Base-by-base conservation (phyloP, 30 jellyfish, hydroid and myxozoan genomes). In the Hydractinia echinata region DNA sequence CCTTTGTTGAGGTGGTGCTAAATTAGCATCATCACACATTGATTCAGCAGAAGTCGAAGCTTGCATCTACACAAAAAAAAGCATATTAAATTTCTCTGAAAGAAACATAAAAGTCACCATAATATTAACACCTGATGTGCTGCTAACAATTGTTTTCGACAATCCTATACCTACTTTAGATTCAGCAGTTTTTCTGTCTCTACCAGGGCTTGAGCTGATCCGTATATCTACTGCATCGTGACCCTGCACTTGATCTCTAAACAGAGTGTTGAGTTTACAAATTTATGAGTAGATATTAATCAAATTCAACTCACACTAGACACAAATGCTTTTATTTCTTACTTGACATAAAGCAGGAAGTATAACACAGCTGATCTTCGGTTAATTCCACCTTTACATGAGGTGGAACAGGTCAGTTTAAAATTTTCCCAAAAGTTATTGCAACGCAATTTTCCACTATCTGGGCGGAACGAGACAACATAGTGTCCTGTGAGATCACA, bases 311-410 rank as follows among this genome's bases (percentile, higher is more conserved):
- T 30, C 44, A 30, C 44, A 2, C 44, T 30, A 30, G 44, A 30
- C 44, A 30, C 44, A 30, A 30, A 1, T 30, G 44, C 44, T 30
- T 30, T 30, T 30, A 64, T 0, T 13, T n/a, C 74, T 64, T 13
- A 64, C 74, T 51, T 51, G 7, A 64, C 18, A 64, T 64, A 64
- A n/a, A 64, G 39, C 9, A 64, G 74, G 39, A 64, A 64, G 74
- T 64, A 64, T 7, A 51, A 44, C 7, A 64, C 16, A 6, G 4
- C 39, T 13, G 74, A 51, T 13, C 74, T 7, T 51, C 74, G 19
- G 39, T 64, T 64, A 6, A 64, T 64, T 6, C 74, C 74, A 64
- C 74, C 74, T 13, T 13, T 64, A 13, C 74, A 64, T 7, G 74
- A 6, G 16, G 74, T n/a, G 19, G 74, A 7, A 64, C 74, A 64